Conservation (phyloP, 2,113 vertebrate genomes). For the Tachysurus vachellii region DNA sequence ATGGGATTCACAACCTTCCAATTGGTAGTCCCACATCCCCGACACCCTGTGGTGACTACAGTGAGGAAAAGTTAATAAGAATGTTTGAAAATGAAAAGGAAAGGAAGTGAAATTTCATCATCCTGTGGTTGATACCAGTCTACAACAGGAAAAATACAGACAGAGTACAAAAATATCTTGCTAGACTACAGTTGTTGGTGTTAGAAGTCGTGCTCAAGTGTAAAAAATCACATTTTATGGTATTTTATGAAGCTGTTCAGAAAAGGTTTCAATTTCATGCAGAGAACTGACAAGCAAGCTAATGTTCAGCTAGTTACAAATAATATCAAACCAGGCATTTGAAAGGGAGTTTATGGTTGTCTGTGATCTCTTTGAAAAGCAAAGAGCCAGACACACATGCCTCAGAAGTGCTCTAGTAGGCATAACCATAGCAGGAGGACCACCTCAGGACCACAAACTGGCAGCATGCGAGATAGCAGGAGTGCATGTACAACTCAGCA, state of each 20-base stretch:
- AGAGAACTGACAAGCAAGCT: neutral
- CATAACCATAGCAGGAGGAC: slow-evolving; percentile 12
- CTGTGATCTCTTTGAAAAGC: neutral
- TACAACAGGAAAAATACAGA: neutral
- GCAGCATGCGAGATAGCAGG: slow-evolving; percentile 2
- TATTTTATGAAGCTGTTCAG: neutral
- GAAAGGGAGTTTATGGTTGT: neutral
- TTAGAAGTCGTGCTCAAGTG: neutral
- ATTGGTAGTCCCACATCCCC: too few relatives aligned
- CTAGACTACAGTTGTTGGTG: neutral
- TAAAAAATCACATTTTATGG: neutral
- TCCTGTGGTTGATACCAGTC: neutral
- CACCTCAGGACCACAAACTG: neutral
- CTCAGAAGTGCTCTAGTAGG: neutral
- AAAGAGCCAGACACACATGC: neutral
- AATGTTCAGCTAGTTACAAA: neutral
- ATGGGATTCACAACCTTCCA: too few relatives aligned
- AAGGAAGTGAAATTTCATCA: neutral
- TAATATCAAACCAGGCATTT: neutral
- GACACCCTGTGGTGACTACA: neutral
- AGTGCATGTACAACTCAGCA: slow-evolving; percentile 5
- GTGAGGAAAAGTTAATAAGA: neutral
- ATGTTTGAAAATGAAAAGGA: neutral
- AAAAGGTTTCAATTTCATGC: neutral
- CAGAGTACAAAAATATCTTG: neutral